phyloP scores from a whole-genome alignment of 2,888 invertebrate species.

The Drosophila atroscutellata region DNA sequence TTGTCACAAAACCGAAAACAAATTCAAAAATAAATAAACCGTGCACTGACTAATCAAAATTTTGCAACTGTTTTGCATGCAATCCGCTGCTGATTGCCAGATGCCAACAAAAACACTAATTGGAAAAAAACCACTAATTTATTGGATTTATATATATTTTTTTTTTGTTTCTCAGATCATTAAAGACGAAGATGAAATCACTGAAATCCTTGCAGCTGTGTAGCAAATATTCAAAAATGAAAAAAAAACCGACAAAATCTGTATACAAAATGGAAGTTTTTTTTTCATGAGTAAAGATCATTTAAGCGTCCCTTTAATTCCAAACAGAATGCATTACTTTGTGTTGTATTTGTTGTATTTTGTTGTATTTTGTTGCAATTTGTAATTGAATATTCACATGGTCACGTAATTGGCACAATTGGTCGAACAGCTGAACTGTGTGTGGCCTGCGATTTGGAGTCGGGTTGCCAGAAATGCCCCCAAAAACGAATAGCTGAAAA shows the following conservation, averaged over 20 bases:
- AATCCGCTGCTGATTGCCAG: neutral
- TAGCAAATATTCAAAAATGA: no score
- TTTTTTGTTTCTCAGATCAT: neutral
- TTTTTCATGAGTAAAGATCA: neutral
- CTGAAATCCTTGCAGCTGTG: neutral
- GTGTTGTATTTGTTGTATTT: neutral
- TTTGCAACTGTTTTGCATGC: slow-evolving; percentile 5
- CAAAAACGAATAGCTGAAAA: slow-evolving; percentile 20
- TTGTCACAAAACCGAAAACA: neutral
- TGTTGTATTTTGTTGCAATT: slow-evolving; percentile 14
- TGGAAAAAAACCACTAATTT: neutral
- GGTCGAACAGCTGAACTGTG: slow-evolving; percentile 17
- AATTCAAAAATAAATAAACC: neutral
- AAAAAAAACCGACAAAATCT: no score
- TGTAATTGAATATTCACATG: slow-evolving; percentile 55
- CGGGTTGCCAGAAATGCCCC: slow-evolving; percentile 30
- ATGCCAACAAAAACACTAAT: neutral
- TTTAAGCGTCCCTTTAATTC: neutral
- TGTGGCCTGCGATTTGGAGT: slow-evolving; percentile 50
- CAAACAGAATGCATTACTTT: slow-evolving; percentile 6
- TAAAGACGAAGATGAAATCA: neutral
- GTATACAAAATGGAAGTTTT: no score
- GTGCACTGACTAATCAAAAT: neutral
- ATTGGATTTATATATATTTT: neutral
- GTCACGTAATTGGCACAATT: slow-evolving; percentile 24